Percentiles rank a stretch among this genome's conserved stretches.
These are phyloP conservation scores for Lepisosteus osseus DNA, from an alignment of 2,113 vertebrate species.

Conservation along the genomic window DNA sequence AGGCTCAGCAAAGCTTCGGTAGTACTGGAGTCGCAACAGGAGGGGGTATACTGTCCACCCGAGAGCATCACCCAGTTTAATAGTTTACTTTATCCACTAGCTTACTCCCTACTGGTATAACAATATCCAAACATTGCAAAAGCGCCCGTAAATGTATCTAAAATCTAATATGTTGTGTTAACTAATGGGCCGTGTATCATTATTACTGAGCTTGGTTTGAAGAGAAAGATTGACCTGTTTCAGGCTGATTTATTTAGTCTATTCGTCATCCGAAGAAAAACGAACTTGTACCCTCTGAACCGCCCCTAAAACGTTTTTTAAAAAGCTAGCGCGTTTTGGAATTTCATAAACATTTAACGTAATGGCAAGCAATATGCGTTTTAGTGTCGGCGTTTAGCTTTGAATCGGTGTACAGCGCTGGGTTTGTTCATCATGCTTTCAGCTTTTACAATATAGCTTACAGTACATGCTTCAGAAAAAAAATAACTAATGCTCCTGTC, in stretches of 20 bases:
- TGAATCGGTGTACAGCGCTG: not conserved
- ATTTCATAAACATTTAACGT: not conserved
- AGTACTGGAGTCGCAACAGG: no score
- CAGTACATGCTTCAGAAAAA: no score
- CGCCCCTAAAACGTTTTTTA: constrained; percentile 1
- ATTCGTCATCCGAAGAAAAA: constrained; percentile 1
- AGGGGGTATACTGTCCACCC: not conserved
- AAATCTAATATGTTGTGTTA: constrained; percentile 12
- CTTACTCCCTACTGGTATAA: not conserved
- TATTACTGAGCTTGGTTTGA: constrained; percentile 1
- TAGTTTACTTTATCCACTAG: not conserved
- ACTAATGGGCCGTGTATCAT: constrained; percentile 15
- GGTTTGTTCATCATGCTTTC: not conserved
- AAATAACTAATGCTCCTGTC: constrained; percentile 3
- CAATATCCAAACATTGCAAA: constrained; percentile 7
- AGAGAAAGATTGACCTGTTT: constrained; percentile 3
- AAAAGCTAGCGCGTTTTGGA: not conserved
- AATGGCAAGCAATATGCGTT: not conserved
- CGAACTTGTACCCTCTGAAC: not conserved
- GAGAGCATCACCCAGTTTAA: not conserved
- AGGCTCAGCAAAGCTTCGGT: no score
- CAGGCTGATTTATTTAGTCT: constrained; percentile 10
- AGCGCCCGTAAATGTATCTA: constrained; percentile 6
- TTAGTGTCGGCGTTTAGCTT: not conserved
- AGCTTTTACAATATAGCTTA: not conserved